Conservation (phyloP, 2,888 invertebrate species). For the Mythimna ferrago region DNA sequence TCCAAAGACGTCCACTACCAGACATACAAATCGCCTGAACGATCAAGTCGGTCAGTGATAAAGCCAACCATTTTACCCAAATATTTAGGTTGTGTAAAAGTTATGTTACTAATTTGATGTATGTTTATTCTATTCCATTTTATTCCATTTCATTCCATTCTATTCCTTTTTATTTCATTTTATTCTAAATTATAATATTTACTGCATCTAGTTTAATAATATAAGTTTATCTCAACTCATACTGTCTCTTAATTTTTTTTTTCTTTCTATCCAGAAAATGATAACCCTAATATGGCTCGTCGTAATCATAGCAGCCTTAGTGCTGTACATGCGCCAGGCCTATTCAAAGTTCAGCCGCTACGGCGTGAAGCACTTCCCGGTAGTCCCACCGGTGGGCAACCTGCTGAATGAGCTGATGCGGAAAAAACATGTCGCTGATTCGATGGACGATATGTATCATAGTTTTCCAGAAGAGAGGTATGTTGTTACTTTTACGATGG, state of each 20-base stretch:
- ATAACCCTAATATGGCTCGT: constrained; percentile 60
- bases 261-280: constrained; percentile 26
- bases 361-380: constrained; percentile 68
- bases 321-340: constrained; percentile 61
- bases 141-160: neutral
- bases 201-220: neutral
- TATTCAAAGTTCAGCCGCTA: constrained; percentile 67
- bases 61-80: too few relatives aligned
- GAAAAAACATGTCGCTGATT: constrained; percentile 60
- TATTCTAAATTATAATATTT: neutral
- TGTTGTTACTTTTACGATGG: neutral
- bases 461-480: constrained; percentile 71
- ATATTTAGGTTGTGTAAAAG: too few relatives aligned
- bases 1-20: too few relatives aligned
- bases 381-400: constrained; percentile 71
- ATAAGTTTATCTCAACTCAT: neutral
- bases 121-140: too few relatives aligned
- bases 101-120: too few relatives aligned
- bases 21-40: too few relatives aligned
- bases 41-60: too few relatives aligned
- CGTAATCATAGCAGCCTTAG: constrained; percentile 55
- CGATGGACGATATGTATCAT: constrained; percentile 62
- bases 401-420: constrained; percentile 53
- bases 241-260: neutral
- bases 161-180: too few relatives aligned